Conservation (phyloP, 2,113 vertebrate species). For the Anas platyrhynchos region DNA sequence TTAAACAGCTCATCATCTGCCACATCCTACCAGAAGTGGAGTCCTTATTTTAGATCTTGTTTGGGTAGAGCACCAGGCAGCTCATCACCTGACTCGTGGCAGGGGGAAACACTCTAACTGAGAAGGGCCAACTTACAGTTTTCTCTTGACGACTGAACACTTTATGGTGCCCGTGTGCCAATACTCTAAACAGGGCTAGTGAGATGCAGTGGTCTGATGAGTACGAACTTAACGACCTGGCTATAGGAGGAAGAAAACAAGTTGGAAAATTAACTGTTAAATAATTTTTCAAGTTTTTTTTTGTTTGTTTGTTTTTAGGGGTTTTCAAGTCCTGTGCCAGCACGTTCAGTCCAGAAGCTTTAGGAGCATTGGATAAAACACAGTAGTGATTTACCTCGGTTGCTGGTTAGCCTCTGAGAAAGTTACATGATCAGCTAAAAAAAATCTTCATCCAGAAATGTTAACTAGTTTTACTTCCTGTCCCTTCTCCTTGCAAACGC, state of each 20-base stretch:
- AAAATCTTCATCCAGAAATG: neutral
- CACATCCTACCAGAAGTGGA: neutral
- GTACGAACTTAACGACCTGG: neutral
- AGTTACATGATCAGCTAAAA: neutral
- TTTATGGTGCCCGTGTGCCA: neutral
- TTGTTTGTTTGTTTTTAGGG: neutral
- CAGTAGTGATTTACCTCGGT: neutral
- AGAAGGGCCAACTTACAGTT: neutral
- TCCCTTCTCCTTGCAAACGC: neutral
- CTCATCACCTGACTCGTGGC: neutral
- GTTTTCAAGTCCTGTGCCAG: neutral
- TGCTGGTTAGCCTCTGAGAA: neutral
- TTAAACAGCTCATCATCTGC: neutral
- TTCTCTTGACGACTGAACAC: neutral
- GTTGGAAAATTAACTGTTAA: neutral
- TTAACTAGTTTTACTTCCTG: neutral
- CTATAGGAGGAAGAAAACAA: neutral
- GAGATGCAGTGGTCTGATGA: neutral
- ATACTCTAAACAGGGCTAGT: neutral
- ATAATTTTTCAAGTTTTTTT: neutral
- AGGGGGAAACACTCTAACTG: neutral
- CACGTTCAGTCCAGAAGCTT: neutral
- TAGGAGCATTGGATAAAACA: neutral
- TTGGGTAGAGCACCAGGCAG: neutral
- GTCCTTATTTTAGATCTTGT: neutral